These are phyloP conservation scores for Phoxinus dragarum DNA, from an alignment of 2,797 vertebrate species.

Conservation along the genomic window DNA sequence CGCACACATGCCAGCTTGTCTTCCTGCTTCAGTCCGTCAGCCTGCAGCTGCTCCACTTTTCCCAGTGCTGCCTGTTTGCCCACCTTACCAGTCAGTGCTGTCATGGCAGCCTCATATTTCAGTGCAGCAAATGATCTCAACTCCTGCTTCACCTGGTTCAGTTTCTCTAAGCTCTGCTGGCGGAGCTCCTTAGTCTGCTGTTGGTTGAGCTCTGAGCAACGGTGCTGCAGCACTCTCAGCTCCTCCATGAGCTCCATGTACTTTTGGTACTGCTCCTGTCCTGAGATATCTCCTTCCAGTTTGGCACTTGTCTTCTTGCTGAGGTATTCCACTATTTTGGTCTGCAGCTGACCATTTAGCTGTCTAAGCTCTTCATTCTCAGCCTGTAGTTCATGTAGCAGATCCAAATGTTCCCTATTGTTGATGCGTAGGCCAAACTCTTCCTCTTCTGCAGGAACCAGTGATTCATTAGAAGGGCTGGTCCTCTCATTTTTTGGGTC, in stretches of 20 bases:
- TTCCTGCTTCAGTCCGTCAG: conserved; percentile 69
- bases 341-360: conserved; percentile 73
- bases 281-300: conserved; percentile 11
- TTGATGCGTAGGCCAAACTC: conserved; percentile 34
- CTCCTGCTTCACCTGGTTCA: conserved; percentile 69
- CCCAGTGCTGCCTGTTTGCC: conserved; percentile 68
- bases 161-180: conserved; percentile 62
- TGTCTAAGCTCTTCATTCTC: conserved; percentile 69
- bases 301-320: conserved; percentile 66
- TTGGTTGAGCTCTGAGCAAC: conserved; percentile 59
- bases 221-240: conserved; percentile 63
- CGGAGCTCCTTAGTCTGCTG: conserved; percentile 66
- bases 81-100: conserved; percentile 65
- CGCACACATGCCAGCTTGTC: conserved; percentile 69
- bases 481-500: conserved; percentile 50
- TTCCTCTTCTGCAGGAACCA: not conserved
- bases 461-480: not conserved
- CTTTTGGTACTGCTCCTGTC: conserved; percentile 72
- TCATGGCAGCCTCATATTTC: conserved; percentile 72
- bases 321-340: conserved; percentile 70
- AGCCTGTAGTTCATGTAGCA: conserved; percentile 66
- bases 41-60: conserved; percentile 70
- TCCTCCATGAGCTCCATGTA: conserved; percentile 68
- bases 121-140: conserved; percentile 72
- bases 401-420: conserved; percentile 62